Base-by-base conservation (phyloP, 2,888 invertebrate genomes). In the Hemicrepidius hirtus region DNA sequence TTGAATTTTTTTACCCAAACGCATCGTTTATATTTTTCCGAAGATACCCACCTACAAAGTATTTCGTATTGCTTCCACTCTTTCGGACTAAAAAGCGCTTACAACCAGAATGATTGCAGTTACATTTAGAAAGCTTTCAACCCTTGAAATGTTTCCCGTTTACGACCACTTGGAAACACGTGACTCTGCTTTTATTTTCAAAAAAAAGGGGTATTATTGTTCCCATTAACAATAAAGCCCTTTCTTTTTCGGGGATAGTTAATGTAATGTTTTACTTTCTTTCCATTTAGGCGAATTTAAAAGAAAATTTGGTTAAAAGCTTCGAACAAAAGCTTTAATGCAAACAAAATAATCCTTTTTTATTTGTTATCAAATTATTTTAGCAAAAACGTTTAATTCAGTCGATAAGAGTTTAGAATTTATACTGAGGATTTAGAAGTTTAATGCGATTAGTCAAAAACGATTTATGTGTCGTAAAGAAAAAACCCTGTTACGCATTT, bases 91-190 rank as follows among this genome's bases (percentile, higher is more conserved):
- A 50, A 50, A 50, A 28, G 50, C 10, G 28, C 21, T 50, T 50
- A 28, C 21, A 28, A 50, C 50, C 50, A 50, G 50, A 50, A 50
- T 50, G 50, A 50, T 50, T 50, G 50, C 24, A 24, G 20, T 12
- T 50, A 50, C 50, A 50, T 28, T 21, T 28, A 21, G 50, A 50
- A 44, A 50, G 50, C 50, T 50, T 28, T 50, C 50, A 50, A 50
- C 28, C 44, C 50, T 50, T 50, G 21, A 50, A 50, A 50, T 28
- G 50, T 24, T 50, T 50, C 24, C 28, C 50, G 21, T 50, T 50
- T 50, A 50, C 50, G 50, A 50, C 50, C 50, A 21, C 50, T 50
- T 50, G 9, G n/a, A 50, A 18, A 28, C 50, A 50, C 50, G 50
- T 50, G 50, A 50, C 50, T 50, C 6, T 28, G n/a, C 28, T n/a